A percentile compares a stretch with the other conserved stretches of the same genome.
Evolutionary conservation across 2,797 vertebrate species (phyloP).

Genomic region (Podargus strigoides): DNA sequence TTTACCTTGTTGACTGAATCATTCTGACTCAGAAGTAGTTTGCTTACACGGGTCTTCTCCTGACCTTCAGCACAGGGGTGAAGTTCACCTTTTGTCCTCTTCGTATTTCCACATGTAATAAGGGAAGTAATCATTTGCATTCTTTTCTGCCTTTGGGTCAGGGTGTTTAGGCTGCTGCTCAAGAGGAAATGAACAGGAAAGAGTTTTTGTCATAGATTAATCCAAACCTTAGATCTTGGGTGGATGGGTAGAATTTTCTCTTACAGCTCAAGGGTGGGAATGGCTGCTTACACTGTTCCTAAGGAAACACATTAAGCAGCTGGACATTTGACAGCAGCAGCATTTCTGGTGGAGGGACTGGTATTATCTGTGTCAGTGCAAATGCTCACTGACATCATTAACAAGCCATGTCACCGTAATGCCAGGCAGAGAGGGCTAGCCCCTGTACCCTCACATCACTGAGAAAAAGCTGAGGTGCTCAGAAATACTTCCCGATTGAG

Average conservation of each 20-base stretch:
- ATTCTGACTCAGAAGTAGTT: background rate
- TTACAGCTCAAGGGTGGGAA: background rate
- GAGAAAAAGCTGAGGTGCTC: background rate
- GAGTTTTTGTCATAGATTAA: constrained; percentile 27
- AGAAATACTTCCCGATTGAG: background rate
- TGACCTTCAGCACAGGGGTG: background rate
- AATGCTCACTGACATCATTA: background rate
- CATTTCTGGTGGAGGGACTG: background rate
- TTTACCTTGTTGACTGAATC: constrained; percentile 31
- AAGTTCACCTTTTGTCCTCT: constrained; percentile 49
- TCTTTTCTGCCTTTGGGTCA: constrained; percentile 18
- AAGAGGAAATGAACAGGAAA: constrained; percentile 51
- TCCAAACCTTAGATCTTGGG: background rate
- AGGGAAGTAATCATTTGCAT: constrained; percentile 28
- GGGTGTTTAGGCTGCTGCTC: constrained; percentile 1
- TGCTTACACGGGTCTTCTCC: background rate
- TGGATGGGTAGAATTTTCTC: background rate
- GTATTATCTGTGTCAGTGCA: background rate
- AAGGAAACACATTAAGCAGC: background rate
- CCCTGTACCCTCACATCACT: background rate
- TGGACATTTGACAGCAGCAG: background rate
- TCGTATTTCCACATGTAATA: background rate
- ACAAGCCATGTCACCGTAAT: background rate
- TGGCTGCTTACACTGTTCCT: background rate
- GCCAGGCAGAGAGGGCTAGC: background rate